These are phyloP conservation scores for Boulengeromyrus knoepffleri DNA, from an alignment of 2,113 vertebrate species.

Conservation along the genomic window DNA sequence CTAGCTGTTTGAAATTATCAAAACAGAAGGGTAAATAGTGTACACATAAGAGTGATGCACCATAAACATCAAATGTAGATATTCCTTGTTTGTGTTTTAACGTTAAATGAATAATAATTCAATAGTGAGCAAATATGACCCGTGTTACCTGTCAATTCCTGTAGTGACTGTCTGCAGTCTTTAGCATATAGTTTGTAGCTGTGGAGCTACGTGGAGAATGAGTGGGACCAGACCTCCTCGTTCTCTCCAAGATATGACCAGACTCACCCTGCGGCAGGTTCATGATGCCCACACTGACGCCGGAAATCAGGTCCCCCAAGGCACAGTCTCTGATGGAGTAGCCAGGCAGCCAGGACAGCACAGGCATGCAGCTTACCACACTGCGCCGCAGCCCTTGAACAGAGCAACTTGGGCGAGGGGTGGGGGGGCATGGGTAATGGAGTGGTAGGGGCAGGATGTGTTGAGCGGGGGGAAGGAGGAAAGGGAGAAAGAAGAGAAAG, in stretches of 20 bases:
- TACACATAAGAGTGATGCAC: background rate
- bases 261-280: constrained; percentile 86
- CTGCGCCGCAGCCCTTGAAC: constrained; percentile 47
- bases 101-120: background rate
- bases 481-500: background rate
- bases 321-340: constrained; percentile 78
- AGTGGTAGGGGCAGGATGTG: background rate
- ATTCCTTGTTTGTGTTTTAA: background rate
- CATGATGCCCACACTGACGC: constrained; percentile 89
- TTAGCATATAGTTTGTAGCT: background rate
- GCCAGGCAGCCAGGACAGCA: constrained; percentile 76
- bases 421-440: background rate
- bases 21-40: background rate
- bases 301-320: constrained; percentile 72
- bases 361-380: constrained; percentile 64
- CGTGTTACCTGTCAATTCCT: background rate
- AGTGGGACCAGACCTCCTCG: background rate
- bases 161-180: background rate
- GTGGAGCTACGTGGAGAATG: background rate
- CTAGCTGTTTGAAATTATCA: background rate
- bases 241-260: constrained; percentile 13
- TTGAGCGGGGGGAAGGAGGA: background rate
- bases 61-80: background rate
- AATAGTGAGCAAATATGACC: background rate
- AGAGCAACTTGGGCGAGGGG: constrained; percentile 62